Evolutionary conservation across 2,797 vertebrate species (phyloP).

Genomic region (Cirrhinus mrigala): DNA sequence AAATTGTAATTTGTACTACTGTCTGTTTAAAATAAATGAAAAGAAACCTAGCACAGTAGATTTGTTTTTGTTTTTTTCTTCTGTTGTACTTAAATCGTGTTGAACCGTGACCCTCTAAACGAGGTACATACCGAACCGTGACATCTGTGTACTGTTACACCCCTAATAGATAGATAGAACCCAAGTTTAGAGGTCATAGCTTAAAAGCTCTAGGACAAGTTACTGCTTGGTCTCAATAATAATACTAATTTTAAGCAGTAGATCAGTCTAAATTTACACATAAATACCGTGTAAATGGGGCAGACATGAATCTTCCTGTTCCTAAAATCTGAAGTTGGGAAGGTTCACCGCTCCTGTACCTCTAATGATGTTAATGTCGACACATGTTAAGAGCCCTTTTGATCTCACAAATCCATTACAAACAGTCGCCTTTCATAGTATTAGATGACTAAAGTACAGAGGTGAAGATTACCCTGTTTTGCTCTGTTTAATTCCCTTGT

Average conservation of each 20-base stretch:
- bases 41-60: no score
- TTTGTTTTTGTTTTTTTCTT: no score
- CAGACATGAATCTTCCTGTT: background rate
- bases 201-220: background rate
- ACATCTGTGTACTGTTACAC: no score
- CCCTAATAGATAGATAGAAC: no score
- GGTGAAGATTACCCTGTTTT: conserved; percentile 34
- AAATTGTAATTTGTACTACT: no score
- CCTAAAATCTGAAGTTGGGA: conserved; percentile 13
- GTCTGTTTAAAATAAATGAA: no score
- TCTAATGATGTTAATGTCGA: conserved; percentile 22
- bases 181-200: no score
- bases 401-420: conserved; percentile 26
- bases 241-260: background rate
- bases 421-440: conserved; percentile 13
- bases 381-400: conserved; percentile 18
- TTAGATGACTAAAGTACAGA: conserved; percentile 16
- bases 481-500: conserved; percentile 16
- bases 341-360: background rate
- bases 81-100: no score
- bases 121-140: no score
- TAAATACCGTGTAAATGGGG: background rate
- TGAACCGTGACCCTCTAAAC: no score
- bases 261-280: background rate
- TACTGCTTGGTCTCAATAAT: background rate